These are phyloP conservation scores for Sinopyrophorus schimmeli DNA, from an alignment of 2,888 invertebrate genomes.

Conservation along the genomic window DNA sequence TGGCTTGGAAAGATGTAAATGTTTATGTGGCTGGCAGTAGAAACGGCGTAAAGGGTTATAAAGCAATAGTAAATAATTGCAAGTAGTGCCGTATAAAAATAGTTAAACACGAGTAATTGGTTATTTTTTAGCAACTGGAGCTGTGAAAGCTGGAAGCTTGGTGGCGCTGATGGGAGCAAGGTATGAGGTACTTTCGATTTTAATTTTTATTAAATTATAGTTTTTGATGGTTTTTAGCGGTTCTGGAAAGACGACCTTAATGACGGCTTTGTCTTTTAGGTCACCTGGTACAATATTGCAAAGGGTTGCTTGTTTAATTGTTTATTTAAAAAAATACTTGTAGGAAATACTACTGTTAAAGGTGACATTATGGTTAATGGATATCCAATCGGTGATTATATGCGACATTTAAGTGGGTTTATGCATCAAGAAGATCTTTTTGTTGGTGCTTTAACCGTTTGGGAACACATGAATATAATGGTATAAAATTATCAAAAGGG, in stretches of 20 bases:
- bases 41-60: constrained; percentile 58
- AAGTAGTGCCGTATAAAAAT: neutral
- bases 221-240: constrained; percentile 61
- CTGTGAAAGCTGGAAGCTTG: constrained; percentile 77
- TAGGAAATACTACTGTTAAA: constrained; percentile 72
- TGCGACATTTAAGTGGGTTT: constrained; percentile 82
- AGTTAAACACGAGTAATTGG: too few relatives aligned
- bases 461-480: constrained; percentile 88
- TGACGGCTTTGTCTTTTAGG: constrained; percentile 81
- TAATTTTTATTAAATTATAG: neutral
- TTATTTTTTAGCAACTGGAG: constrained; percentile 69
- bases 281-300: constrained; percentile 64
- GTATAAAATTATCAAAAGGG: constrained; percentile 57
- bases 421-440: constrained; percentile 93
- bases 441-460: constrained; percentile 80
- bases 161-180: constrained; percentile 85
- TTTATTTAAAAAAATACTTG: constrained; percentile 63
- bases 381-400: constrained; percentile 68
- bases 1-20: constrained; percentile 79
- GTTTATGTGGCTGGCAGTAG: constrained; percentile 64
- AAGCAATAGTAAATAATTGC: constrained; percentile 77
- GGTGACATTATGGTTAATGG: constrained; percentile 85
- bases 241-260: constrained; percentile 87
- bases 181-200: constrained; percentile 52
- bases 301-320: neutral